These are phyloP conservation scores for Aphidoletes aphidimyza DNA, from an alignment of 2,888 invertebrate species.

Conservation along the genomic window DNA sequence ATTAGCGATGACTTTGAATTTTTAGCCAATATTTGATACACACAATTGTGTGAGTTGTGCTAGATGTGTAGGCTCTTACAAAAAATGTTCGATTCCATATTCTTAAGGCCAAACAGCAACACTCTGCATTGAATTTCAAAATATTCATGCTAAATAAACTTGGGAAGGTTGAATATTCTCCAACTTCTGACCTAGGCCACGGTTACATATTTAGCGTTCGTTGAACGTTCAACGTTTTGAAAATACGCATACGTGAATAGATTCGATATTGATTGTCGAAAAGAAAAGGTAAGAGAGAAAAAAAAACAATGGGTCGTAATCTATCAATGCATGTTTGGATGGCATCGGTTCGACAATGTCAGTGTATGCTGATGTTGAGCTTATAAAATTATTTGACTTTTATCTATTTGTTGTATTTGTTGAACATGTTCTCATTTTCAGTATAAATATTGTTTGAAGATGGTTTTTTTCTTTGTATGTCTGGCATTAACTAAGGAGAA, in stretches of 20 bases:
- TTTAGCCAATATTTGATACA: neutral
- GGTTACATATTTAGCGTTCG: no score
- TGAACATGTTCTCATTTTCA: neutral
- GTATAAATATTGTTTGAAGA: neutral
- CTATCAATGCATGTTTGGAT: neutral
- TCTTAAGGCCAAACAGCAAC: no score
- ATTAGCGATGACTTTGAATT: neutral
- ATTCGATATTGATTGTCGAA: neutral
- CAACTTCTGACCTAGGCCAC: neutral
- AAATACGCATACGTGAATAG: no score
- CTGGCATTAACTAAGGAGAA: neutral
- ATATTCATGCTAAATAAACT: neutral
- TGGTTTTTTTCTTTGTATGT: neutral
- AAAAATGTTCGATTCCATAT: no score
- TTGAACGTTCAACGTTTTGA: no score
- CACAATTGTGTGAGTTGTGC: no score
- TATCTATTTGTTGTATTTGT: slow-evolving; percentile 10
- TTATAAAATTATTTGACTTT: neutral
- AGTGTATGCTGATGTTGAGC: neutral
- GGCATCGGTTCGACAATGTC: neutral
- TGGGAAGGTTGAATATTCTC: neutral
- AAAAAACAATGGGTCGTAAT: neutral
- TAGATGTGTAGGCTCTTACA: no score
- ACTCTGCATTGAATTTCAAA: no score
- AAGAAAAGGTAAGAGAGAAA: no score